phyloP scores from a whole-genome alignment of 2,113 vertebrate species.

The Atrichornis clamosus region DNA sequence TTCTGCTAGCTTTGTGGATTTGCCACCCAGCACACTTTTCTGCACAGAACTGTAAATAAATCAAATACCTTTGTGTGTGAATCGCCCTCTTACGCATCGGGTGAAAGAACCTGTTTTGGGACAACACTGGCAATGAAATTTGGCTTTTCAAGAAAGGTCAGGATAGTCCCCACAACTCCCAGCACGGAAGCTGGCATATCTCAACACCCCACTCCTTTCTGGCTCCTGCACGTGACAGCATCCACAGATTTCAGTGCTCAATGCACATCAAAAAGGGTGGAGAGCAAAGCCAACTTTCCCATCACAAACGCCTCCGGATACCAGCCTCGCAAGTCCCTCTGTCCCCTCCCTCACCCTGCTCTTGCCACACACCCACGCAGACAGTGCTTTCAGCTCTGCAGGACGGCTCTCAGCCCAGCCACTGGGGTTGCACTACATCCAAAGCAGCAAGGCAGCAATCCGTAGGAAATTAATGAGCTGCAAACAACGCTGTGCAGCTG shows the following conservation, averaged over 20 bases:
- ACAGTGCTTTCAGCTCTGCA: neutral
- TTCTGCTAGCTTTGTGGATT: neutral
- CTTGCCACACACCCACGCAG: neutral
- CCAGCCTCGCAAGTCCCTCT: rapidly evolving
- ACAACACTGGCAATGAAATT: neutral
- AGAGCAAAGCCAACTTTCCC: neutral
- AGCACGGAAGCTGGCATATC: rapidly evolving
- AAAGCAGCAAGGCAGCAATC: conserved; percentile 43
- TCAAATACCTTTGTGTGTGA: neutral
- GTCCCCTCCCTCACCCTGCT: neutral
- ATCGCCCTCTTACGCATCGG: neutral
- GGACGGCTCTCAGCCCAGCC: neutral
- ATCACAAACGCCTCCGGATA: neutral
- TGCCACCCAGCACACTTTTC: neutral
- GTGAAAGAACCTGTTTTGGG: neutral
- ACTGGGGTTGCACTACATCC: neutral
- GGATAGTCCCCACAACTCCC: neutral
- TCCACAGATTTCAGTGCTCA: neutral
- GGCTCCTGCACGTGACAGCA: neutral
- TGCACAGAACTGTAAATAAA: neutral
- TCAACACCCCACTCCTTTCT: neutral
- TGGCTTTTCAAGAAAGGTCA: neutral
- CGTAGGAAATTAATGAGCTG: conserved; percentile 56
- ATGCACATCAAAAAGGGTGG: neutral
- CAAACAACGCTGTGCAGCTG: conserved; percentile 43